Percentiles rank a stretch among this genome's conserved stretches.
These are phyloP conservation scores for Julus scanicus DNA, from an alignment of 2,888 invertebrate genomes.

Conservation along the genomic window DNA sequence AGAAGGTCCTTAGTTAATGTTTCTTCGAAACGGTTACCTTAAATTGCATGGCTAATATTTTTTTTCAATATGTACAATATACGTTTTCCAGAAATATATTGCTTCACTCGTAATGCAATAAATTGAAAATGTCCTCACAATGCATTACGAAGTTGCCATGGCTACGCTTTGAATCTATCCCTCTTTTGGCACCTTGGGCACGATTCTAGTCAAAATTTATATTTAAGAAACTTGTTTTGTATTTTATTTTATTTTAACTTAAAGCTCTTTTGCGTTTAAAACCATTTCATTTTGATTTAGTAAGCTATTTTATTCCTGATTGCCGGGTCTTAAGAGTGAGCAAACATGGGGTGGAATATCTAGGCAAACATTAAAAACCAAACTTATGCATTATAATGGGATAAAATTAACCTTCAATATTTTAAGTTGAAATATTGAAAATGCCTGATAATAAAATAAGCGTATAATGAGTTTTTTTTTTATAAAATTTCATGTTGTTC, in stretches of 20 bases:
- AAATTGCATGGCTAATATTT: no score
- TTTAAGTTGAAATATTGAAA: not conserved
- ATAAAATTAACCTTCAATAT: not conserved
- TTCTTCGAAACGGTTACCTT: no score
- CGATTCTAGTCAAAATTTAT: not conserved
- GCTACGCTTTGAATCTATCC: not conserved
- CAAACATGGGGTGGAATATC: not conserved
- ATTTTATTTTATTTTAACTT: not conserved
- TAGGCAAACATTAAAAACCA: not conserved
- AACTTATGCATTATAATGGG: not conserved
- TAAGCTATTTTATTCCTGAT: conserved; percentile 22
- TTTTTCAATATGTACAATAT: no score
- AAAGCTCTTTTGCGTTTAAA: not conserved
- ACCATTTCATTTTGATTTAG: not conserved
- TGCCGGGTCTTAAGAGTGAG: not conserved
- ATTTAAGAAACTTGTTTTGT: not conserved
- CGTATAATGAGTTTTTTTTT: no score
- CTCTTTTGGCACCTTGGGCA: not conserved
- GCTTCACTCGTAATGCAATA: not conserved
- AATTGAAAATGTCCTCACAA: not conserved
- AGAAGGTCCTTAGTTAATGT: no score
- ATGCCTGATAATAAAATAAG: not conserved
- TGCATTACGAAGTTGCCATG: not conserved
- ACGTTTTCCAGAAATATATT: not conserved
- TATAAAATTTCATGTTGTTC: not conserved